phyloP scores from a whole-genome alignment of 2,888 invertebrate species.

The Mimachlamys varia region DNA sequence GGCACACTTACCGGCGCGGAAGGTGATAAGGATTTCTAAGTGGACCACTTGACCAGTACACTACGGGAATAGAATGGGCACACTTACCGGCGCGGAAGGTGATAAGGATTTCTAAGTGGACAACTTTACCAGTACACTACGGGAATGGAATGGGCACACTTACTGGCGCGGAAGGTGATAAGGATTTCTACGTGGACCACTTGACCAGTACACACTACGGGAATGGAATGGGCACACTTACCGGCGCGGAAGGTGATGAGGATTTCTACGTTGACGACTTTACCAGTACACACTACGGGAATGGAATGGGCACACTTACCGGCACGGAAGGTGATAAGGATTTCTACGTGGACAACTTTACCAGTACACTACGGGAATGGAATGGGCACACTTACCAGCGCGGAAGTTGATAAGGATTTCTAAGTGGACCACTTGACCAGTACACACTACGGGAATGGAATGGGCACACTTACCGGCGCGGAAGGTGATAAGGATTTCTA shows the following conservation, averaged over 20 bases:
- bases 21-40: constrained; percentile 84
- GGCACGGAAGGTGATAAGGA: constrained; percentile 89
- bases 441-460: constrained; percentile 57
- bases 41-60: constrained; percentile 57
- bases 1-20: constrained; percentile 90
- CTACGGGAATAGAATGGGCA: too few relatives aligned
- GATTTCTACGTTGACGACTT: constrained; percentile 59
- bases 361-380: constrained; percentile 56
- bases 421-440: constrained; percentile 58
- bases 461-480: constrained; percentile 89
- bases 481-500: constrained; percentile 86
- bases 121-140: constrained; percentile 56
- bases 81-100: constrained; percentile 89
- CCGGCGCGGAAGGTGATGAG: constrained; percentile 89
- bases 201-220: constrained; percentile 60
- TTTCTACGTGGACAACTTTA: constrained; percentile 58
- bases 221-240: too few relatives aligned
- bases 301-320: too few relatives aligned
- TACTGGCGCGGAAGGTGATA: constrained; percentile 90
- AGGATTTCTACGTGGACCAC: constrained; percentile 58
- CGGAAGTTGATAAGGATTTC: constrained; percentile 87
- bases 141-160: too few relatives aligned
- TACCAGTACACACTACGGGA: constrained; percentile 58
- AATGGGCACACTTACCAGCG: constrained; percentile 88
- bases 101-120: constrained; percentile 81